phyloP scores from a whole-genome alignment of 2,888 invertebrate species.

The Galerucella nymphaeae region DNA sequence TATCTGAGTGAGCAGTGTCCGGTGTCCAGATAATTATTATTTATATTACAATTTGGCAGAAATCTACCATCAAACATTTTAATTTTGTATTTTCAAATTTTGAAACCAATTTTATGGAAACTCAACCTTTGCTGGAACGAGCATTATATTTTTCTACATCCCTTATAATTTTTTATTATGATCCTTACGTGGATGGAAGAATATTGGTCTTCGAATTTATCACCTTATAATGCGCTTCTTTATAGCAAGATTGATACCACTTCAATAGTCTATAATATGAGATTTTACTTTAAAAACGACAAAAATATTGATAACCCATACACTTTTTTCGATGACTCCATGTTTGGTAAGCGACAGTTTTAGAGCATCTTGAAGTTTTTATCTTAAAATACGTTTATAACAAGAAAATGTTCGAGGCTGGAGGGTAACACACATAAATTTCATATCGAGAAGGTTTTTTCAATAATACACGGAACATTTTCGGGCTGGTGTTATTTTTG shows the following conservation, averaged over 20 bases:
- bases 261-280: slow-evolving; percentile 35
- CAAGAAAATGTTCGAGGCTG: background rate
- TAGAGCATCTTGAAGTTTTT: slow-evolving; percentile 8
- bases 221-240: slow-evolving; percentile 39
- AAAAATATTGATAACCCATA: slow-evolving; percentile 37
- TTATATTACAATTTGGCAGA: too few relatives aligned
- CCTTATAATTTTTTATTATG: slow-evolving; percentile 39
- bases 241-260: slow-evolving; percentile 40
- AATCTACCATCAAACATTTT: too few relatives aligned
- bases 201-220: slow-evolving; percentile 39
- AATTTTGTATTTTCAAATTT: too few relatives aligned
- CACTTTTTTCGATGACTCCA: slow-evolving; percentile 33
- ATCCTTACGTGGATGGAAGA: slow-evolving; percentile 35
- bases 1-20: too few relatives aligned
- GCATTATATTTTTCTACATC: slow-evolving; percentile 35
- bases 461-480: background rate
- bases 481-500: background rate
- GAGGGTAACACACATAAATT: background rate
- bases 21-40: too few relatives aligned
- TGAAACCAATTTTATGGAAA: background rate
- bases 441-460: background rate
- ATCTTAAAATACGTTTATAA: slow-evolving; percentile 6
- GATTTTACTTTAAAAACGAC: slow-evolving; percentile 38
- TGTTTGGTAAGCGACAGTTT: slow-evolving; percentile 26
- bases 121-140: background rate